phyloP scores from a whole-genome alignment of 2,113 vertebrate species.

The Grammomys dolichurus region DNA sequence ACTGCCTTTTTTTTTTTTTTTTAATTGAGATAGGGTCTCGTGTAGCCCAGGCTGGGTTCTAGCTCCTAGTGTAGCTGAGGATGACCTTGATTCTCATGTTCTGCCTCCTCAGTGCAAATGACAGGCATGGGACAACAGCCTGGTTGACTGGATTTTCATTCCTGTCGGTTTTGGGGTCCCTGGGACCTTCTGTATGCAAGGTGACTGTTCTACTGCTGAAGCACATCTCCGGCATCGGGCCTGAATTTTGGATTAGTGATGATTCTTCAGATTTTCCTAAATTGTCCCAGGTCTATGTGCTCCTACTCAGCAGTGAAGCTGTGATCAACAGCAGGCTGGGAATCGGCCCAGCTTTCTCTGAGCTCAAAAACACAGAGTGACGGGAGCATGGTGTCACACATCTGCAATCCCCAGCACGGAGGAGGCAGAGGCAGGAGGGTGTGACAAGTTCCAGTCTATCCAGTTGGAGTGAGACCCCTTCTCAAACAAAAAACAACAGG shows the following conservation, averaged over 20 bases:
- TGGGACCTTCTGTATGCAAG: not conserved
- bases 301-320: not conserved
- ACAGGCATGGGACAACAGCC: not conserved
- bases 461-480: not conserved
- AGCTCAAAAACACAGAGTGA: not conserved
- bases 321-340: too few species aligned
- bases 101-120: not conserved
- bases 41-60: not conserved
- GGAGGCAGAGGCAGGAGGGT: not conserved
- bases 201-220: not conserved
- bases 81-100: not conserved
- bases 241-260: conserved; percentile 18
- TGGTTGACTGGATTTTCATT: not conserved
- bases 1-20: not conserved
- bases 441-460: not conserved
- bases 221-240: not conserved
- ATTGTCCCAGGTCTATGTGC: not conserved
- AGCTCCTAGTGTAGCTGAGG: not conserved
- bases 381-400: too few species aligned
- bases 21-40: not conserved
- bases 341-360: not conserved
- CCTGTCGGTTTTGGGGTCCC: not conserved
- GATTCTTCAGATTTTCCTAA: not conserved
- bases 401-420: too few species aligned
- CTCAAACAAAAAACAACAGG: not conserved